Evolutionary conservation across 2,797 vertebrate species (phyloP).

Genomic region (Hemibagrus guttatus): DNA sequence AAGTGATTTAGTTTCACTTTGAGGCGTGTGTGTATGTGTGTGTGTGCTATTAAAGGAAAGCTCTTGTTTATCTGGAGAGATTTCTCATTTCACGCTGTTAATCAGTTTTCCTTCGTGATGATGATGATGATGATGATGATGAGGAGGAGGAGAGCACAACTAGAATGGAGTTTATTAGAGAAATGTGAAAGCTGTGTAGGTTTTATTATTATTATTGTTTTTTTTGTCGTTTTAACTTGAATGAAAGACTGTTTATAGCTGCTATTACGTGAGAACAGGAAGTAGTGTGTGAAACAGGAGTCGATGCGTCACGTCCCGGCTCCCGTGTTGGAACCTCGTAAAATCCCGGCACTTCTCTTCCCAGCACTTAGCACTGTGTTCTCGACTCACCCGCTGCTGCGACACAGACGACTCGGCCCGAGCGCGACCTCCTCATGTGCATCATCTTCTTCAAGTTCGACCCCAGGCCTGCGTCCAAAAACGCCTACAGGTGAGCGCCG

Average conservation of each 20-base stretch:
- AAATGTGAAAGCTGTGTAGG: too few relatives aligned
- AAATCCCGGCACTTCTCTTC: background rate
- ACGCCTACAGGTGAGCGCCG: slow-evolving; percentile 90
- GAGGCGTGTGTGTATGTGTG: background rate
- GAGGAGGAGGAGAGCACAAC: background rate
- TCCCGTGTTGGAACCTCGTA: too few relatives aligned
- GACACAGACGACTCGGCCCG: slow-evolving; percentile 36
- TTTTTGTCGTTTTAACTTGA: too few relatives aligned
- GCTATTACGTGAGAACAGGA: background rate
- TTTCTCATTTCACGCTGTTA: background rate
- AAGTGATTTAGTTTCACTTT: background rate
- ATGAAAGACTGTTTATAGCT: background rate
- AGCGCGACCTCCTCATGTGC: slow-evolving; percentile 81
- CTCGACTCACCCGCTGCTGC: slow-evolving; percentile 12
- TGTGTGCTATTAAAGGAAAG: background rate
- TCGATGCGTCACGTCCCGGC: background rate
- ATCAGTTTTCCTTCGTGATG: background rate
- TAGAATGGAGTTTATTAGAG: too few relatives aligned
- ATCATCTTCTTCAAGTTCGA: slow-evolving; percentile 99
- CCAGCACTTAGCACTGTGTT: slow-evolving; percentile 60
- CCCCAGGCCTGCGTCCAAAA: slow-evolving; percentile 93
- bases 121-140: background rate
- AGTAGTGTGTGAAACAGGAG: too few relatives aligned
- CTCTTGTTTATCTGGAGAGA: too few relatives aligned
- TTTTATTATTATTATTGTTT: too few relatives aligned